Conservation (phyloP, 2,113 vertebrate species). For the Uria aalge region DNA sequence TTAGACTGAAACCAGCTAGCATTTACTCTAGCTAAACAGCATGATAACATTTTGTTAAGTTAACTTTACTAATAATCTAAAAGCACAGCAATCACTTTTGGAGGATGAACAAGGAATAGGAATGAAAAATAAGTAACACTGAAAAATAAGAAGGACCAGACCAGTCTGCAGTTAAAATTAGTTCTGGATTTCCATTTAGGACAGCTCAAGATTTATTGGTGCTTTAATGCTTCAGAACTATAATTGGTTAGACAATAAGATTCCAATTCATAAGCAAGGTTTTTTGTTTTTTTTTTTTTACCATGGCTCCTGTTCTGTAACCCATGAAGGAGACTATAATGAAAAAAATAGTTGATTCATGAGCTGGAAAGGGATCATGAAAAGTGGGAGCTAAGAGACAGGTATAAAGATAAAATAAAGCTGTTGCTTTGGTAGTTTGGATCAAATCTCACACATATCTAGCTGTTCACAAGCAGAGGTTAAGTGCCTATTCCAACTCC, state of each 20-base stretch:
- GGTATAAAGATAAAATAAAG: constrained; percentile 18
- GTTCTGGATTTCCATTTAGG: background rate
- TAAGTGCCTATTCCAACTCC: background rate
- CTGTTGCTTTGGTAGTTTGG: constrained; percentile 10
- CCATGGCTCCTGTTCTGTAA: background rate
- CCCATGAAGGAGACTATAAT: background rate
- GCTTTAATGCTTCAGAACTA: background rate
- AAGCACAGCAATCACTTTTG: background rate
- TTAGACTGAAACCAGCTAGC: background rate
- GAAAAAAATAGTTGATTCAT: background rate
- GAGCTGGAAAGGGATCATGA: constrained; percentile 4
- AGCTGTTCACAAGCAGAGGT: background rate
- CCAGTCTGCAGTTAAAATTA: constrained; percentile 5
- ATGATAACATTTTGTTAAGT: background rate
- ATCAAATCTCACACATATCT: background rate
- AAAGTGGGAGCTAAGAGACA: background rate
- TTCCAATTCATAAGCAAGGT: background rate
- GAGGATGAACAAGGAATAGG: background rate
- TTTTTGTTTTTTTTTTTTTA: background rate
- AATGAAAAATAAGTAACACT: background rate
- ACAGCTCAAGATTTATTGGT: background rate
- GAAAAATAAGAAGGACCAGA: background rate
- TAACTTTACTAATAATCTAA: background rate
- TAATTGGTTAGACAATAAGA: background rate
- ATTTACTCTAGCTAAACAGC: background rate